Evolutionary conservation across 2,113 vertebrate species (phyloP), one percentile per base, ranked within the genome.

Genomic region (Cygnus buccinator): DNA sequence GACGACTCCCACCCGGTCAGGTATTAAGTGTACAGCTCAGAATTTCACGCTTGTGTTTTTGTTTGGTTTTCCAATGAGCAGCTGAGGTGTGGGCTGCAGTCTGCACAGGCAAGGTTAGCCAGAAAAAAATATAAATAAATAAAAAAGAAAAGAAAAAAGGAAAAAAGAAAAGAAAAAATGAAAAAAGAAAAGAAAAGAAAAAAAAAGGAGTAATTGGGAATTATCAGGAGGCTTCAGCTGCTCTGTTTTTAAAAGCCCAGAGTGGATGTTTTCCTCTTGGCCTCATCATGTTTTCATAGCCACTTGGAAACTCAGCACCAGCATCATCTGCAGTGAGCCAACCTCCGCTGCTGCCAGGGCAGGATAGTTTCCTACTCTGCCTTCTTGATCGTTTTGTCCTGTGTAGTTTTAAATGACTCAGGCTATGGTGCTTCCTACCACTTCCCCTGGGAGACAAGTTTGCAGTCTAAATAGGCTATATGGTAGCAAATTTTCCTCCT

Each of bases 401-500:
- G 61, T 75, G 66, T 52, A 68, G 26, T 80, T 92, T 73, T 71
- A 28, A 85, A 31, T 92, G 74, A 89, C 59, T 94, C 79, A 79
- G 63, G 46, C 76, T 87, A 84, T 41, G 80, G 84, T 89, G 77
- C 76, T 97, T 95, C 90, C 86, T 84, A 14, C 57, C 68, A 33
- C 22, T 66, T 83, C 93, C 84, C 85, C 22, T 22, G 93, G 95
- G 94, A 91, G n/a, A 54, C 41, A 20, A 85, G 67, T 93, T 80
- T 92, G 48, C 79, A 75, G 58, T 39, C 88, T 90, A 59, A 90
- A 91, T 61, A 78, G 65, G 76, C 44, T 90, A 66, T 22, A 54
- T 71, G 83, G 93, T 92, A 88, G 93, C 90, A 97, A 66, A 70
- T 92, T 95, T 96, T 97, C 96, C 95, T 75, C n/a, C 10, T 54